phyloP scores from a whole-genome alignment of 1,140 invertebrate species.

The Littorina saxatilis region DNA sequence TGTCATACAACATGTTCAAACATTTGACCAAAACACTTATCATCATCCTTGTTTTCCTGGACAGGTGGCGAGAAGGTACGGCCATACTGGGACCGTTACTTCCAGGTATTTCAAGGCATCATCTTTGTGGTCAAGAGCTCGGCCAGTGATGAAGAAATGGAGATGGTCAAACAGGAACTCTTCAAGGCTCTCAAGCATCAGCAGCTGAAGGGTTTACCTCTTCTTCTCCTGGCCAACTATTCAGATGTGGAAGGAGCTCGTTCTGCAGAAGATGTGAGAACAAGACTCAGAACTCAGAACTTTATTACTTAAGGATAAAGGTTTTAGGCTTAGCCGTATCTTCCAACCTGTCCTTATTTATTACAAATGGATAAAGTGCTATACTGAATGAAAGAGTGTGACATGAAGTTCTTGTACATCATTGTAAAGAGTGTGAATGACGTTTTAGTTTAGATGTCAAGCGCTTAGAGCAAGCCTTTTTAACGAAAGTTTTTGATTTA shows the following conservation, averaged over 20 bases:
- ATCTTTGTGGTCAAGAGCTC: slow-evolving; percentile 70
- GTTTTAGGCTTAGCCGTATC: no score
- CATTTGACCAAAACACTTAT: no score
- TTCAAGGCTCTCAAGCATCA: slow-evolving; percentile 61
- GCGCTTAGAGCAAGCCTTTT: no score
- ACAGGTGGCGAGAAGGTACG: slow-evolving; percentile 69
- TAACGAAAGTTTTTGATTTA: no score
- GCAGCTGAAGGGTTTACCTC: slow-evolving; percentile 63
- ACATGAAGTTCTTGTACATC: no score
- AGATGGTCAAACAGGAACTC: slow-evolving; percentile 59
- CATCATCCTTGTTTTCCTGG: no score
- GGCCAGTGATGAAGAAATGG: slow-evolving; percentile 54
- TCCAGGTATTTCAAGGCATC: slow-evolving; percentile 63
- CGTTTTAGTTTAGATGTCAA: no score
- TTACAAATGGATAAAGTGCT: slow-evolving; percentile 2
- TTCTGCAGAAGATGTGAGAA: slow-evolving; percentile 56
- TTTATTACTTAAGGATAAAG: no score
- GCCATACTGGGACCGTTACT: slow-evolving; percentile 71
- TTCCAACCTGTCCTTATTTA: no score
- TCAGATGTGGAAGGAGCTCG: slow-evolving; percentile 61
- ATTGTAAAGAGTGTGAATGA: no score
- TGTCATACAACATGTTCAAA: neutral
- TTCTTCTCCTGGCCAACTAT: slow-evolving; percentile 62
- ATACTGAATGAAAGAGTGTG: no score
- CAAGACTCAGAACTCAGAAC: no score